These are phyloP conservation scores for Callosobruchus maculatus DNA, from an alignment of 2,888 invertebrate species.

Conservation along the genomic window DNA sequence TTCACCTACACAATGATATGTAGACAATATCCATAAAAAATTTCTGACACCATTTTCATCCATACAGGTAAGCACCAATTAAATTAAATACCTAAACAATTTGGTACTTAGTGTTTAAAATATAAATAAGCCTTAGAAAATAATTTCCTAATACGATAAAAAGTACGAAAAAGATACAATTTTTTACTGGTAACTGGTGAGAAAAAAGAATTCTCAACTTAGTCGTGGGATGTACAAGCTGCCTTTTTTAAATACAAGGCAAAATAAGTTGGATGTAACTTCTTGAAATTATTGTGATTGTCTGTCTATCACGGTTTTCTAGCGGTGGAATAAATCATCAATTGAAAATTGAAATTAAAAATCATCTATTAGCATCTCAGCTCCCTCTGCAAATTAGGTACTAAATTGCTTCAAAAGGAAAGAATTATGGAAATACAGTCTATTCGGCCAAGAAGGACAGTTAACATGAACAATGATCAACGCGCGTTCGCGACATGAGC, in stretches of 20 bases:
- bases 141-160: not conserved
- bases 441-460: too few species aligned
- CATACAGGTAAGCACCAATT: too few species aligned
- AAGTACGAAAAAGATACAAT: not conserved
- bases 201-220: not conserved
- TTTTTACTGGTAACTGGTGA: not conserved
- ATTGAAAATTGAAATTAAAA: too few species aligned
- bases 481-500: too few species aligned
- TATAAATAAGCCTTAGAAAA: not conserved
- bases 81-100: not conserved
- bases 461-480: too few species aligned
- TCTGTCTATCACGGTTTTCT: too few species aligned
- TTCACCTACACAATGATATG: not conserved
- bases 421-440: too few species aligned
- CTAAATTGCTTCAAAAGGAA: too few species aligned
- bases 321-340: too few species aligned
- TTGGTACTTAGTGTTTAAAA: not conserved
- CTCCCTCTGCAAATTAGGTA: too few species aligned
- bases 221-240: not conserved
- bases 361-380: too few species aligned
- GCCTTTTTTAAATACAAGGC: not conserved
- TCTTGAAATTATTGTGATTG: too few species aligned
- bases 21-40: not conserved
- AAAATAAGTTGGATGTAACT: not conserved
- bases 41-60: not conserved